Conservation (phyloP, 2,888 invertebrate genomes). For the Agrotis ipsilon region DNA sequence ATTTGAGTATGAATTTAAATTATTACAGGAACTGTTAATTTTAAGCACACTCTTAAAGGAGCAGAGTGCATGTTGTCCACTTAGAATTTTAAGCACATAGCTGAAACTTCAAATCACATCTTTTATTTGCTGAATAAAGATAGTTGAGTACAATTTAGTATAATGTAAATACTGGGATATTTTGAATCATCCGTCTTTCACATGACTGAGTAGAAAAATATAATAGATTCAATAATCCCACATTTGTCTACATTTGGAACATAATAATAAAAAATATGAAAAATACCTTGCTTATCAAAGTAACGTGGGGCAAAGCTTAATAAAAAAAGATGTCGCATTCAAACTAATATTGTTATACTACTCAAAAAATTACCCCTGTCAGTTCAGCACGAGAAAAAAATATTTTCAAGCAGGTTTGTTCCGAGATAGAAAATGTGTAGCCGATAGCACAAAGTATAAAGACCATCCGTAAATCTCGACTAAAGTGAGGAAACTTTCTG, state of each 20-base stretch:
- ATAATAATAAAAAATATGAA: not conserved
- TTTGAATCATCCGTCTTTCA: not conserved
- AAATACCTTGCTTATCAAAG: not conserved
- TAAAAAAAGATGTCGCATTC: not conserved
- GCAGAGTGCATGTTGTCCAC: not conserved
- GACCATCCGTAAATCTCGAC: conserved; percentile 33
- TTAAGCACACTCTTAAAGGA: not conserved
- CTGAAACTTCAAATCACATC: too few species aligned
- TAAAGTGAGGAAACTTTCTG: conserved; percentile 32
- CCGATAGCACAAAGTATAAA: conserved; percentile 22
- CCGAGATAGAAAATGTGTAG: conserved; percentile 8
- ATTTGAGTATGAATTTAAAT: conserved; percentile 23
- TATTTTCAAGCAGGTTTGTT: not conserved
- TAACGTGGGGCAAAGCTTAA: not conserved
- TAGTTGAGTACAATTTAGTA: too few species aligned
- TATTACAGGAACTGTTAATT: not conserved
- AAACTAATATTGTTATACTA: not conserved
- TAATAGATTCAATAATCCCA: not conserved
- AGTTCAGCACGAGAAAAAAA: not conserved
- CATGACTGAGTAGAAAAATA: not conserved
- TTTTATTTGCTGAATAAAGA: too few species aligned
- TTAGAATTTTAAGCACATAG: not conserved
- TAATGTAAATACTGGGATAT: not conserved
- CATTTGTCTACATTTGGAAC: not conserved
- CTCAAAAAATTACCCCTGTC: not conserved